Evolutionary conservation across 2,888 invertebrate genomes (phyloP), one percentile per base, ranked within the genome.

Genomic region (Polydrusus tereticollis): DNA sequence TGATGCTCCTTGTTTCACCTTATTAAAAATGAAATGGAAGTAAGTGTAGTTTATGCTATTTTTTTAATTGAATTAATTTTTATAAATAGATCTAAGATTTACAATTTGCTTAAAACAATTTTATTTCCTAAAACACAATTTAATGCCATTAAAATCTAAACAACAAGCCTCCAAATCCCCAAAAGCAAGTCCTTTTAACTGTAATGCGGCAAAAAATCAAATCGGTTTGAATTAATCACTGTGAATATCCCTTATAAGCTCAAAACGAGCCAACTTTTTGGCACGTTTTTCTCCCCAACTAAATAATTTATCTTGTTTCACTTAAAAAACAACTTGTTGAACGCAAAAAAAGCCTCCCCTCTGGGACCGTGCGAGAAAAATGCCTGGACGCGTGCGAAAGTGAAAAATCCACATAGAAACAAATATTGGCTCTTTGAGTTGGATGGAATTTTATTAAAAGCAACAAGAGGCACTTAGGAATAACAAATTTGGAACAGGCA

Each of bases 301-400:
- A 57, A 69, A 64, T 59, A 64, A 80, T 80, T 80, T 77, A 78
- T 80, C 80, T 80, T 78, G 76, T 73, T 70, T 57, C 70, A 67
- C 58, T 76, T 77, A 77, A 79, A 78, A 76, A 73, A 67, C 78
- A 78, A 82, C 82, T 81, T 82, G 82, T 82, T 82, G 82, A 78
- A 52, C 62, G 58, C 38, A 41, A 52, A 65, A 52, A 57, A 58
- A 1, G 16, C 0, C 41, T 8, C 58, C 38, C 29, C 64, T 36
- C 26, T 6, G 18, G 59, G 23, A 57, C n/a, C 10, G 36, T 12
- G 36, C 29, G 33, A 59, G 73, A 71, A 77, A 79, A 76, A 73
- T 71, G 47, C 67, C 72, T 3, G 26, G 20, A 43, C 64, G 70
- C 70, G 70, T 70, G 71, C 71, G 55, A 18, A 18, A 29, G 6